Evolutionary conservation across 1,140 invertebrate genomes (phyloP).

Genomic region (Monochamus saltuarius): DNA sequence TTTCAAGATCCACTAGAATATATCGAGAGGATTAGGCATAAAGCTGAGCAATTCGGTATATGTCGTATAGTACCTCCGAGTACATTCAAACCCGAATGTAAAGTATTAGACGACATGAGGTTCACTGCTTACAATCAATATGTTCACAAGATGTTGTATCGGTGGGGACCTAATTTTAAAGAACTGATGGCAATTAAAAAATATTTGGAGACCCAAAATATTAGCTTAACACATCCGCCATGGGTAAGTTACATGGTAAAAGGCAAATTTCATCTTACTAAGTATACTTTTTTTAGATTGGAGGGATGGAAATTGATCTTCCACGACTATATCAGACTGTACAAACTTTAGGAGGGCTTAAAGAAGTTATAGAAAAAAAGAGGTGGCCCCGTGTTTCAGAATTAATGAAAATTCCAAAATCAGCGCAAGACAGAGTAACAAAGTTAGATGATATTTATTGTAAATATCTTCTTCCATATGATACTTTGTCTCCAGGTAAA

Average conservation of each 20-base stretch:
- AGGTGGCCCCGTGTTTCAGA: constrained; percentile 89
- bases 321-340: constrained; percentile 84
- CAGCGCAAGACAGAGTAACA: constrained; percentile 77
- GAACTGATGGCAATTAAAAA: constrained; percentile 85
- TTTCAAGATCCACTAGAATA: constrained; percentile 82
- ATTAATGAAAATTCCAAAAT: constrained; percentile 81
- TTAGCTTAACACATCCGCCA: constrained; percentile 72
- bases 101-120: constrained; percentile 82
- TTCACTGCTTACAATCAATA: constrained; percentile 87
- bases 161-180: constrained; percentile 87
- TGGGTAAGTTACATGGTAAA: constrained; percentile 58
- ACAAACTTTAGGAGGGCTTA: constrained; percentile 81
- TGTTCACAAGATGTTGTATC: constrained; percentile 82
- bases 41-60: constrained; percentile 82
- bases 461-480: constrained; percentile 90
- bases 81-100: constrained; percentile 85
- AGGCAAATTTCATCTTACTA: neutral
- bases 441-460: constrained; percentile 92
- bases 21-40: constrained; percentile 78
- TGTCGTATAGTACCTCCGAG: constrained; percentile 87
- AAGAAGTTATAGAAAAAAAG: constrained; percentile 88
- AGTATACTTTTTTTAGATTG: constrained; percentile 60
- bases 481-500: constrained; percentile 74
- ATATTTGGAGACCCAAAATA: constrained; percentile 77
- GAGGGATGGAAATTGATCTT: constrained; percentile 87